Conservation (phyloP, 1,140 invertebrate genomes). For the Brachionus rubens region DNA sequence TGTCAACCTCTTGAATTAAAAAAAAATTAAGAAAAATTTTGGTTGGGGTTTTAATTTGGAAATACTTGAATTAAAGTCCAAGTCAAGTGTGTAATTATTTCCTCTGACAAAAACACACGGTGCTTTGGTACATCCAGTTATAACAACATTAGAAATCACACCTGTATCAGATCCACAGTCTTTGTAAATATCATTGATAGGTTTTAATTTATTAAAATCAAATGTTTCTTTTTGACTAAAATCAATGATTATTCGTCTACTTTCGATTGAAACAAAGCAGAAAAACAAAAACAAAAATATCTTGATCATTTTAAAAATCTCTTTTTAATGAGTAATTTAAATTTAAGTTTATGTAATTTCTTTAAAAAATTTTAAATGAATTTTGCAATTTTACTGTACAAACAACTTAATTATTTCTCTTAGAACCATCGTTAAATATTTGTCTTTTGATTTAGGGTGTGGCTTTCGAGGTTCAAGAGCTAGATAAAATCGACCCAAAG, state of each 20-base stretch:
- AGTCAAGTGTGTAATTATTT: constrained; percentile 10
- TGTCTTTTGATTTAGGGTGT: too few relatives aligned
- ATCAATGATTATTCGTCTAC: not conserved
- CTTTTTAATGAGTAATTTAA: too few relatives aligned
- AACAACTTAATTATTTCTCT: too few relatives aligned
- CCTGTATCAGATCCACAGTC: constrained; percentile 36
- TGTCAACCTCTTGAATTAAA: constrained; percentile 5
- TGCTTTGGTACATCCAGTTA: constrained; percentile 10
- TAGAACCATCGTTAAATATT: too few relatives aligned
- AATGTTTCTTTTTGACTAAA: constrained; percentile 2
- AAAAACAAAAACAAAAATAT: too few relatives aligned
- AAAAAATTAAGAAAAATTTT: not conserved
- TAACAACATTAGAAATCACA: not conserved
- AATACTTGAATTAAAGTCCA: constrained; percentile 29
- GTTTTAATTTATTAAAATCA: not conserved
- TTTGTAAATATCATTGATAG: constrained; percentile 25
- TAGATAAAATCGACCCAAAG: too few relatives aligned
- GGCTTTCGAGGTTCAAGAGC: too few relatives aligned
- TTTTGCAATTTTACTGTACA: too few relatives aligned
- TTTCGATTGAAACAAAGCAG: too few relatives aligned
- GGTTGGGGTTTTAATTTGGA: not conserved
- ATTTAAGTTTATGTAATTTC: too few relatives aligned
- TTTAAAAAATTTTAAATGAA: too few relatives aligned
- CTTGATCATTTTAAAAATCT: too few relatives aligned
- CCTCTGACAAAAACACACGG: constrained; percentile 1